Conservation (phyloP, 2,888 invertebrate genomes). For the Eugnorisma glareosa region DNA sequence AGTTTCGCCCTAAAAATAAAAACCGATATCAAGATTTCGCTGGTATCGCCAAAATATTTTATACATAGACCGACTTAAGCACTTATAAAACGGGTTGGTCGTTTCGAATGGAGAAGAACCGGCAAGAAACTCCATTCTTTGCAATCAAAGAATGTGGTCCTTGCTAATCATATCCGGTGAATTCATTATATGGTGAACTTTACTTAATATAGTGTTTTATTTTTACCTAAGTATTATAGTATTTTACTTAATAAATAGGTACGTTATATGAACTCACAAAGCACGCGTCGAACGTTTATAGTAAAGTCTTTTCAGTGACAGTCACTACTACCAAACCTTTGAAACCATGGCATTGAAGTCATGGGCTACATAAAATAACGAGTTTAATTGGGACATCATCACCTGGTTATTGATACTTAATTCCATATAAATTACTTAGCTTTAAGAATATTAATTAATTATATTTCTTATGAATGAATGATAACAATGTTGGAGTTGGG, state of each 20-base stretch:
- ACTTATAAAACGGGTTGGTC: no score
- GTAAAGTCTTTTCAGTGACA: background rate
- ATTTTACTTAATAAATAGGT: background rate
- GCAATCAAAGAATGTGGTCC: background rate
- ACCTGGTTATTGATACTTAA: background rate
- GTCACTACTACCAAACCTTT: background rate
- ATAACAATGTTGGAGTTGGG: background rate
- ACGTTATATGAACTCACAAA: background rate
- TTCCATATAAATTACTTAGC: background rate
- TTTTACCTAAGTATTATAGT: no score
- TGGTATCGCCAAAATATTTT: background rate
- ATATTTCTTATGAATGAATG: background rate
- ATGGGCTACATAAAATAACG: constrained; percentile 21
- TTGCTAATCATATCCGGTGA: background rate
- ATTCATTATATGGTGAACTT: no score
- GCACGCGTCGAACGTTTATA: background rate
- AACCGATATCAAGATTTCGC: background rate
- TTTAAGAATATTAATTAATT: background rate
- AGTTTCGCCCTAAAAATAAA: background rate
- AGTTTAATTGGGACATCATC: constrained; percentile 14
- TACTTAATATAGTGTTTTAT: no score
- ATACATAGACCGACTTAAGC: no score
- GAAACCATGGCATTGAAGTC: constrained; percentile 31
- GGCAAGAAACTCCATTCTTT: background rate
- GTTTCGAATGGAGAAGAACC: no score